A percentile compares a stretch with the other conserved stretches of the same genome.
These are phyloP conservation scores for Melanaphis sacchari DNA, from an alignment of 1,140 invertebrate genomes.

Conservation along the genomic window DNA sequence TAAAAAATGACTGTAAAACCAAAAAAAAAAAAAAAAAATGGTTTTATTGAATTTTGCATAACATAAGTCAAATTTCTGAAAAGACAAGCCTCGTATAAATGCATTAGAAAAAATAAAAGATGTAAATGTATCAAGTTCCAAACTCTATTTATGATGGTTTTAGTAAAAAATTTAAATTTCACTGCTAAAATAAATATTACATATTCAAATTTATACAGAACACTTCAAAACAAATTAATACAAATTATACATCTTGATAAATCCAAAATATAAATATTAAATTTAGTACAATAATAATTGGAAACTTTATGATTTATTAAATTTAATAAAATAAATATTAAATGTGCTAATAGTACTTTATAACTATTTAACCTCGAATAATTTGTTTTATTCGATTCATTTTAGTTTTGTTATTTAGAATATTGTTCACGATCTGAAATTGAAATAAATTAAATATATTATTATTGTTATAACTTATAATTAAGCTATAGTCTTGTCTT, in stretches of 20 bases:
- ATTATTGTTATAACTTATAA: background rate
- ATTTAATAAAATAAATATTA: background rate
- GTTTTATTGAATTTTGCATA: too few relatives aligned
- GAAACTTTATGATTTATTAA: background rate
- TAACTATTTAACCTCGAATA: slow-evolving; percentile 14
- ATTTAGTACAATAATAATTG: background rate
- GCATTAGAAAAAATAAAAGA: too few relatives aligned
- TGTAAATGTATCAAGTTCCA: too few relatives aligned
- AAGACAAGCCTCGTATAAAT: too few relatives aligned
- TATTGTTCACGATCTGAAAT: slow-evolving; percentile 34
- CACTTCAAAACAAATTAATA: background rate
- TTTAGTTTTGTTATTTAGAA: slow-evolving; percentile 30
- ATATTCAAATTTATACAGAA: background rate
- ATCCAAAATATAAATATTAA: background rate
- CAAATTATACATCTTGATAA: too few relatives aligned
- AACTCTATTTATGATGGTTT: too few relatives aligned
- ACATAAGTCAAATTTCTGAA: too few relatives aligned
- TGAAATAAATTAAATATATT: slow-evolving; percentile 1
- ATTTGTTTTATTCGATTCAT: slow-evolving; percentile 47
- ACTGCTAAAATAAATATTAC: background rate
- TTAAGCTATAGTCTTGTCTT: background rate
- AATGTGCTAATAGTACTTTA: background rate
- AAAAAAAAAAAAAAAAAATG: too few relatives aligned
- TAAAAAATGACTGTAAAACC: too few relatives aligned
- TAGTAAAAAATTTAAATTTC: background rate